Conservation (phyloP, 1,140 invertebrate species). For the Sarcophaga bullata region DNA sequence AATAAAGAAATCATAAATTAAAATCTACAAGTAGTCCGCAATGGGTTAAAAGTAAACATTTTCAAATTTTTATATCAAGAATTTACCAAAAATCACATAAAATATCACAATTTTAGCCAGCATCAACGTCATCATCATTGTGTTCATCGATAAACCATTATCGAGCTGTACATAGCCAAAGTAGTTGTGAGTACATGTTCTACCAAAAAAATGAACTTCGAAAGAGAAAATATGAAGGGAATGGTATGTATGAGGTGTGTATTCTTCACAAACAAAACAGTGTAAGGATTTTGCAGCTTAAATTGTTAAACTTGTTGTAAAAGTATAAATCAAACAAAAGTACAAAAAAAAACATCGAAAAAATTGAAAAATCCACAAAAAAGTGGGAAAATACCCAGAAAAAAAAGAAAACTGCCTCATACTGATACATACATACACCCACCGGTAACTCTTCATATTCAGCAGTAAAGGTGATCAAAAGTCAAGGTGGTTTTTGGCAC, state of each 20-base stretch:
- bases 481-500: conserved; percentile 25
- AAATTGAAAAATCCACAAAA: background rate
- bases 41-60: background rate
- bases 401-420: no score
- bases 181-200: background rate
- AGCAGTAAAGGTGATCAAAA: conserved; percentile 23
- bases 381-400: background rate
- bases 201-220: background rate
- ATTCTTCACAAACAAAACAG: background rate
- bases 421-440: no score
- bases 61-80: background rate
- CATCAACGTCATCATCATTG: background rate
- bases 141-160: conserved; percentile 28
- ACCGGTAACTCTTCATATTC: background rate
- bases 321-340: conserved; percentile 65
- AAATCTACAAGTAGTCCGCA: background rate
- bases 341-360: conserved; percentile 42
- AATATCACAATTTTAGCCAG: background rate
- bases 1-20: no score
- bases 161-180: background rate
- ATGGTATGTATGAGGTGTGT: background rate
- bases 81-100: background rate
- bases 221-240: no score
- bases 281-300: conserved; percentile 50
- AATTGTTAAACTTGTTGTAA: conserved; percentile 60